Evolutionary conservation across 2,113 vertebrate species (phyloP).

Genomic region (Prinia subflava): DNA sequence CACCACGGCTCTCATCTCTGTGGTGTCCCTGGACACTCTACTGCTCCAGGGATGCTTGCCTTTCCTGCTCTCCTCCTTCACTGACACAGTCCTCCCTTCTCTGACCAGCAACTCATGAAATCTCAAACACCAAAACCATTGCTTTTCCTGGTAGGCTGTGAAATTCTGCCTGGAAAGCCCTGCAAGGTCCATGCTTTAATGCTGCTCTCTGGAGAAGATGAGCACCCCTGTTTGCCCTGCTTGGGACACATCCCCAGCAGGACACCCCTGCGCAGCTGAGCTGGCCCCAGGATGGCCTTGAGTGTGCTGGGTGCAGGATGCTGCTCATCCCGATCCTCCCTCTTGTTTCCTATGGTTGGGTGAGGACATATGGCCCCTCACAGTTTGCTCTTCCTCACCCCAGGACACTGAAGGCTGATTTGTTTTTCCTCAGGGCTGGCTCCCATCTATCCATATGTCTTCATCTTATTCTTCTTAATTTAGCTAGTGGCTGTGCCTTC

Average conservation of each 20-base stretch:
- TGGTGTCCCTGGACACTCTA: rapidly evolving
- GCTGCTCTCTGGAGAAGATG: not conserved
- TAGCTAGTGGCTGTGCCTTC: slow-evolving; percentile 61
- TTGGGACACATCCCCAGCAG: not conserved
- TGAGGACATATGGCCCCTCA: not conserved
- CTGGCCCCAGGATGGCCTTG: not conserved
- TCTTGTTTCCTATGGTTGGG: not conserved
- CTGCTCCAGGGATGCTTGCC: rapidly evolving
- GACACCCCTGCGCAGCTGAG: not conserved
- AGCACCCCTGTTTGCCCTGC: not conserved
- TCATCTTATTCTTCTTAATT: slow-evolving; percentile 47
- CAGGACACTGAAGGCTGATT: slow-evolving; percentile 29
- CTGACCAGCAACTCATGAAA: not conserved
- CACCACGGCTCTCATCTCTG: not conserved
- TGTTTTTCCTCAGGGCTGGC: slow-evolving; percentile 38
- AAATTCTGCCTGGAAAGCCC: not conserved
- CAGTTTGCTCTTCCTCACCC: slow-evolving; percentile 5
- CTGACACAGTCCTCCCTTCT: not conserved
- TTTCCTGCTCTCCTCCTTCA: not conserved
- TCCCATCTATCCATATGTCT: slow-evolving; percentile 53
- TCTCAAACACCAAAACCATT: not conserved
- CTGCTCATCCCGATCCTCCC: rapidly evolving
- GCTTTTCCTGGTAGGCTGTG: not conserved
- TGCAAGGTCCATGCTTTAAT: not conserved
- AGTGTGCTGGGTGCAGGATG: not conserved